Base-by-base conservation (phyloP, 2,888 invertebrate genomes). In the Lasioglossum figueresi region DNA sequence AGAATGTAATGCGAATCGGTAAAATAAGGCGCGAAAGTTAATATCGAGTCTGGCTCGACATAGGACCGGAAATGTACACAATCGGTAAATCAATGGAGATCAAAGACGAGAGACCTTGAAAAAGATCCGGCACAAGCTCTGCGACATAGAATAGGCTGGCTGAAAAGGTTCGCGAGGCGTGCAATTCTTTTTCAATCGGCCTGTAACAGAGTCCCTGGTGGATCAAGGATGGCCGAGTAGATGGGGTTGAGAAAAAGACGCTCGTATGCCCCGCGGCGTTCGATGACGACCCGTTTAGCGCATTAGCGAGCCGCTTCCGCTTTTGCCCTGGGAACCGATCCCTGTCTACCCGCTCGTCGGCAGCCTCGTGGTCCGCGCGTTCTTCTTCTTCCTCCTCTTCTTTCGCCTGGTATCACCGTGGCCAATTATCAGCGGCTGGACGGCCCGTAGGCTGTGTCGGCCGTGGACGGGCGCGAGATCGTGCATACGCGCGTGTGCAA, bases 391-490 rank as follows among this genome's bases (percentile, higher is more conserved):
- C 76, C 63, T 84, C 78, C 16, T 73, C 78, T 71, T 82, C 82
- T 78, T 84, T 84, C 81, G 68, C 79, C 34, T 79, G 83, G 89
- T 89, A 90, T 89, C 89, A 82, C 83, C 89, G 86, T 87, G 86
- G 86, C 87, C 92, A 92, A 93, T 93, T 92, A 92, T 90, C 89
- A 88, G 82, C 82, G 85, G 87, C 89, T 37, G 66, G 66, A 88
- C 63, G 85, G 73, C 74, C 63, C 66, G 81, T 31, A 52, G 72
- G 45, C 74, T 59, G 10, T 34, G 83, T 45, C 31, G 43, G 23
- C 23, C 68, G 68, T n/a, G 59, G 16, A 34, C 8, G 10, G 43
- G 43, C 31, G 63, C 31, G 66, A 43, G 71, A 71, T 71, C 16
- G 14, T 40, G n/a, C 27, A 27, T 37, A 23, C 43, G 14, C 71